Evolutionary conservation across 2,113 vertebrate genomes (phyloP).

Genomic region (Cyrtonyx montezumae): DNA sequence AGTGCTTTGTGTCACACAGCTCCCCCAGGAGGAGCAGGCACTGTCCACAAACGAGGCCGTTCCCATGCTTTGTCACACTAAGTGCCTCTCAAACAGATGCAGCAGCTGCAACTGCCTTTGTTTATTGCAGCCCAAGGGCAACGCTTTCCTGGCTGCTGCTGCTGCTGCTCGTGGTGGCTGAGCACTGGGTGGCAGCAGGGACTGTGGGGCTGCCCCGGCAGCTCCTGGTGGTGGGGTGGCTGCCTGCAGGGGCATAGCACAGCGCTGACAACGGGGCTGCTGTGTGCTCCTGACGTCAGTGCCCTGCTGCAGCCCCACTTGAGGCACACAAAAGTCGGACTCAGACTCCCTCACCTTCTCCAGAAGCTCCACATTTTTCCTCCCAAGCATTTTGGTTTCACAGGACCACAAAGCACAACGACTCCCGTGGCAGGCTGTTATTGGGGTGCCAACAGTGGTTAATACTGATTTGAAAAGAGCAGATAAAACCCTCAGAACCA

Average conservation of each 20-base stretch:
- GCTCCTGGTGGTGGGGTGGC: background rate
- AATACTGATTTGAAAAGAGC: background rate
- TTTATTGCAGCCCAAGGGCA: background rate
- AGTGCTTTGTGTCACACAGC: background rate
- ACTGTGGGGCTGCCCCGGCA: background rate
- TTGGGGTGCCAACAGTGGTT: background rate
- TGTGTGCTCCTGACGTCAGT: background rate
- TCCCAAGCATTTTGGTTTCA: background rate
- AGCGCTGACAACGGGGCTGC: background rate
- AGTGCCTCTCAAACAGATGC: background rate
- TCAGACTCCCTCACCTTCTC: background rate
- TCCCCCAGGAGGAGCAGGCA: rapidly evolving
- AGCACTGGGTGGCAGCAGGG: no score
- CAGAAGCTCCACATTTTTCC: background rate
- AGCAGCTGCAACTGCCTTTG: background rate
- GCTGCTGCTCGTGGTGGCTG: background rate
- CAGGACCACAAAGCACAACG: background rate
- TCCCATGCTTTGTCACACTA: background rate
- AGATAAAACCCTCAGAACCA: background rate
- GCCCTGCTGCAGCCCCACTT: background rate
- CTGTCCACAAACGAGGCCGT: background rate
- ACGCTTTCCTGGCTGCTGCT: background rate
- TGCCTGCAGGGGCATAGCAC: no score
- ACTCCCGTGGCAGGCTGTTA: background rate
- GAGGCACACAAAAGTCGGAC: background rate